A percentile compares a stretch with the other conserved stretches of the same genome.
phyloP scores from a whole-genome alignment of 2,797 vertebrate species.

The Galago senegalensis region DNA sequence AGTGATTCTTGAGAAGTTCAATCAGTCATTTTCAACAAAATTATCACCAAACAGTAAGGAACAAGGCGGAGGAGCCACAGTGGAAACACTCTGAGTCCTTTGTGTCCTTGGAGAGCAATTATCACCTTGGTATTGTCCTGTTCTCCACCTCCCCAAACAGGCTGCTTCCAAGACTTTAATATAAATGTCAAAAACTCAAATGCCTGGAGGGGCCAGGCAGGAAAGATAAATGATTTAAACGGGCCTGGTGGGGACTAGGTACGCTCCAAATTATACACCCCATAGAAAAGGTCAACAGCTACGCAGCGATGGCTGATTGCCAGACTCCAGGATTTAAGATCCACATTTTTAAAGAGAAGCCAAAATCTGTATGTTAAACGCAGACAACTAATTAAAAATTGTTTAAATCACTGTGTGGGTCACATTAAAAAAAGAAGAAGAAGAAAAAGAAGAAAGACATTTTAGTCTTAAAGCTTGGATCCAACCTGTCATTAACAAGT shows the following conservation, averaged over 20 bases:
- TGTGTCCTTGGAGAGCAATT: background rate
- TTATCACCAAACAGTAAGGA: background rate
- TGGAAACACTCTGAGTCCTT: background rate
- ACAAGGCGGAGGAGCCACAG: background rate
- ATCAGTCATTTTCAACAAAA: constrained; percentile 1
- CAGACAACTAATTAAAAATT: background rate
- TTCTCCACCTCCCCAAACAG: background rate
- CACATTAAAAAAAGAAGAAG: background rate
- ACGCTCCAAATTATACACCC: background rate
- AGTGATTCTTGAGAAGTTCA: constrained; percentile 17
- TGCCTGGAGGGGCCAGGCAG: background rate
- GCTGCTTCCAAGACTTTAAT: background rate
- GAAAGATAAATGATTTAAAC: background rate
- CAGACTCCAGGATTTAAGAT: background rate
- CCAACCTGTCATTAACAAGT: background rate
- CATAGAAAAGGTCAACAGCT: background rate
- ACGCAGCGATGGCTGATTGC: background rate
- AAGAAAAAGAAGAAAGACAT: background rate
- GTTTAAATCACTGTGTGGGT: background rate
- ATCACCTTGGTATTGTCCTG: background rate
- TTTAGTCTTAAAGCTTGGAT: background rate
- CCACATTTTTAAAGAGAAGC: background rate
- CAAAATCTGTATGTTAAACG: constrained; percentile 13
- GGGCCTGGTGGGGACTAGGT: background rate
- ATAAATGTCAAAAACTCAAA: background rate